Evolutionary conservation across 2,113 vertebrate genomes (phyloP).

Genomic region (Aegithalos caudatus): DNA sequence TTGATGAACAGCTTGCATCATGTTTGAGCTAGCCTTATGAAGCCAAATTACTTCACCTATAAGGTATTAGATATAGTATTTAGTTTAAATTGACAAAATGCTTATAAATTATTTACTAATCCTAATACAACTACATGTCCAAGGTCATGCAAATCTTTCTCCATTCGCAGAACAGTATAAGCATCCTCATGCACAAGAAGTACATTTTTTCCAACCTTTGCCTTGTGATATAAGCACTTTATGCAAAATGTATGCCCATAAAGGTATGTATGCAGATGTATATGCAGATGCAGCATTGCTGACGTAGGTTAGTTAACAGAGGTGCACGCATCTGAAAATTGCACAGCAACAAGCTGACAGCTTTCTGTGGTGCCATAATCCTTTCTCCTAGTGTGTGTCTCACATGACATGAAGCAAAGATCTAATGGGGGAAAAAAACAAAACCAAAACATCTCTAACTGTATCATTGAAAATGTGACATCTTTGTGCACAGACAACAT

Average conservation of each 20-base stretch:
- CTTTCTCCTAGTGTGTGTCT: neutral
- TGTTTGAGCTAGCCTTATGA: neutral
- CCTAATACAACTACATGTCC: neutral
- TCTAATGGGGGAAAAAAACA: rapidly evolving
- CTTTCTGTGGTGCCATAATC: neutral
- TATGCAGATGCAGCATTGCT: neutral
- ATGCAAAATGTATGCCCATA: neutral
- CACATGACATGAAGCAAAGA: rapidly evolving
- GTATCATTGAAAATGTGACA: neutral
- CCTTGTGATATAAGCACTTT: neutral
- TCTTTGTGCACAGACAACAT: rapidly evolving
- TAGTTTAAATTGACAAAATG: neutral
- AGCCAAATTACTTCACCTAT: neutral
- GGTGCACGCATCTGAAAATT: neutral
- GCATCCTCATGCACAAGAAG: neutral
- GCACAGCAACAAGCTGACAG: neutral
- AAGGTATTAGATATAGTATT: neutral
- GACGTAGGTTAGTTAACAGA: neutral
- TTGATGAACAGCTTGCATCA: neutral
- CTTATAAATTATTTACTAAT: neutral
- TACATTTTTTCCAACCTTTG: neutral
- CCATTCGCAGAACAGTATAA: neutral
- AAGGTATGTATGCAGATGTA: neutral
- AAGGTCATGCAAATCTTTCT: neutral
- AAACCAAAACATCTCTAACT: rapidly evolving